Percentiles rank a stretch among this genome's conserved stretches.
phyloP scores from a whole-genome alignment of 35 echinoderm and acorn worm genomes.

The Diadema setosum region DNA sequence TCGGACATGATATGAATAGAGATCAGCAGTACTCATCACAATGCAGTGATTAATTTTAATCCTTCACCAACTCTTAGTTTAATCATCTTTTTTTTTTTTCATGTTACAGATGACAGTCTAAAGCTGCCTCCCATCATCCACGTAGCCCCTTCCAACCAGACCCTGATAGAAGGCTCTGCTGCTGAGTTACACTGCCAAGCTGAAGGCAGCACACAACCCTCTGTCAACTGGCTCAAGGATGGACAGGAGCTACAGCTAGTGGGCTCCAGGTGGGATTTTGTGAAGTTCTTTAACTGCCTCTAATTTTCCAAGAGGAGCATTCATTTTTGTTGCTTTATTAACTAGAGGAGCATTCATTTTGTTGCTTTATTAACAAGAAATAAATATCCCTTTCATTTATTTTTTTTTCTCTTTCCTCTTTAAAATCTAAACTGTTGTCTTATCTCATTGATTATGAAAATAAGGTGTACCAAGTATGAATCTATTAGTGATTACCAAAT shows the following conservation, averaged over 20 bases:
- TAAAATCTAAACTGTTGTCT: background rate
- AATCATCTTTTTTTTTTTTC: background rate
- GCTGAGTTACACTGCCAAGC: constrained; percentile 64
- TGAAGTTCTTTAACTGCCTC: no score
- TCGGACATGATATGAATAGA: no score
- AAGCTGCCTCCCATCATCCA: constrained; percentile 76
- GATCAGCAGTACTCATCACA: no score
- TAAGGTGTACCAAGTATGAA: no score
- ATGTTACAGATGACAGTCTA: constrained; percentile 16
- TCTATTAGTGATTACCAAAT: no score
- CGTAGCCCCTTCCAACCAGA: constrained; percentile 74
- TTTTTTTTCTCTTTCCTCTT: background rate
- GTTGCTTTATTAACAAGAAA: background rate
- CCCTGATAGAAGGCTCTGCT: constrained; percentile 40
- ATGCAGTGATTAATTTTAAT: no score
- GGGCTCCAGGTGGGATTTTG: constrained; percentile 23
- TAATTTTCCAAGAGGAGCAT: no score
- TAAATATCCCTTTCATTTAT: background rate
- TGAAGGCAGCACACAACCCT: constrained; percentile 13
- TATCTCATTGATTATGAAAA: background rate
- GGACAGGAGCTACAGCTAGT: constrained; percentile 30
- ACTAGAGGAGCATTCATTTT: background rate
- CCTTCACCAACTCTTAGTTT: no score
- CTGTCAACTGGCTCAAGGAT: constrained; percentile 62
- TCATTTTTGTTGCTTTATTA: no score